Evolutionary conservation across 1,140 invertebrate species (phyloP).

Genomic region (Bombus huntii): DNA sequence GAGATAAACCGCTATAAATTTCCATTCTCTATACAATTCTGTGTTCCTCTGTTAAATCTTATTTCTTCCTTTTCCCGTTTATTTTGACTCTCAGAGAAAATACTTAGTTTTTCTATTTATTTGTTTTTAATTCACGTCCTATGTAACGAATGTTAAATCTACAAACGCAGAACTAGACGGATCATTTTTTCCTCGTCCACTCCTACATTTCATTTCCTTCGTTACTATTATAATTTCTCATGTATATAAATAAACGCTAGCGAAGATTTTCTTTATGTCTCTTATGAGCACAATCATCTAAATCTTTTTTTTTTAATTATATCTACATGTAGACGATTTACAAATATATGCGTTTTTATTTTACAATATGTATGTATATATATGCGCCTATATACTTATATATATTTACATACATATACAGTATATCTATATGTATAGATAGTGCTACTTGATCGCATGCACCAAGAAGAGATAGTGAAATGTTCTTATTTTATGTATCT

Average conservation of each 20-base stretch:
- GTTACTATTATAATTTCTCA: constrained; percentile 36
- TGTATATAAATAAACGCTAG: constrained; percentile 67
- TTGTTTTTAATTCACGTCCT: constrained; percentile 3
- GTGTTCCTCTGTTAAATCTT: constrained; percentile 41
- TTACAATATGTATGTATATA: constrained; percentile 40
- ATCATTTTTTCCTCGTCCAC: constrained; percentile 1
- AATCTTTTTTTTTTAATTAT: constrained; percentile 16
- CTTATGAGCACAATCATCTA: constrained; percentile 30
- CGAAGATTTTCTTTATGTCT: constrained; percentile 42
- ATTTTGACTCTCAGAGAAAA: constrained; percentile 60
- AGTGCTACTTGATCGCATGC: constrained; percentile 44
- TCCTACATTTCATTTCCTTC: neutral
- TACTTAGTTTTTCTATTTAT: constrained; percentile 54
- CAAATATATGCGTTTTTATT: constrained; percentile 19
- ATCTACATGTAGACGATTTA: constrained; percentile 42
- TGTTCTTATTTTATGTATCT: neutral
- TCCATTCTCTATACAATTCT: constrained; percentile 24
- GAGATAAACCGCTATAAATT: constrained; percentile 65
- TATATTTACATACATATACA: constrained; percentile 42
- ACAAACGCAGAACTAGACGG: constrained; percentile 47
- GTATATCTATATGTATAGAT: constrained; percentile 58
- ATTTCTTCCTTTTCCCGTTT: neutral
- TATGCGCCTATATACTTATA: constrained; percentile 36
- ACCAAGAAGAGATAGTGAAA: constrained; percentile 44
- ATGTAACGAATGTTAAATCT: constrained; percentile 61